phyloP scores from a whole-genome alignment of 2,888 invertebrate species.

The Drosophila ezoana region DNA sequence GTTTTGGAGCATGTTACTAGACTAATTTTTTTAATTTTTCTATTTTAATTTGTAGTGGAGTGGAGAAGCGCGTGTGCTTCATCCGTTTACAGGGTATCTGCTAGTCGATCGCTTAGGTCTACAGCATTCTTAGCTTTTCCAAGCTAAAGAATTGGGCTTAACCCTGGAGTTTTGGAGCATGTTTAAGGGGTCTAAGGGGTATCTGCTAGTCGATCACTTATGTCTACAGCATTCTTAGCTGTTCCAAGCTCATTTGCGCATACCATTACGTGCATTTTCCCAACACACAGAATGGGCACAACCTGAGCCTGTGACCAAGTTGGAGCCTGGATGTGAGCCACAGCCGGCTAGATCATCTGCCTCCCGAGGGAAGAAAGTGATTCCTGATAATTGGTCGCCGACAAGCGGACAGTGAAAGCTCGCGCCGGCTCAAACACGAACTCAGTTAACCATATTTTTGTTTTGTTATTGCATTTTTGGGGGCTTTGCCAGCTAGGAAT shows the following conservation, averaged over 20 bases:
- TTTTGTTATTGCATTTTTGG: not conserved
- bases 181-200: conserved; percentile 38
- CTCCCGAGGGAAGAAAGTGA: conserved; percentile 63
- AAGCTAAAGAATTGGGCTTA: no score
- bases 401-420: conserved; percentile 69
- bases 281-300: conserved; percentile 73
- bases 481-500: conserved; percentile 2
- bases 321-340: conserved; percentile 5
- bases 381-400: conserved; percentile 56
- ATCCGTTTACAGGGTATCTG: no score
- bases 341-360: conserved; percentile 46
- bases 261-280: conserved; percentile 62
- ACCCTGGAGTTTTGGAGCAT: no score
- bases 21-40: no score
- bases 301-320: conserved; percentile 36
- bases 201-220: conserved; percentile 20
- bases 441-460: conserved; percentile 20
- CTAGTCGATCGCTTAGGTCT: no score
- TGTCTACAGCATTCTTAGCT: not conserved
- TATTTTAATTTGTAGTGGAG: no score
- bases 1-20: no score
- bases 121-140: no score
- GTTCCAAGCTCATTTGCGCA: conserved; percentile 56
- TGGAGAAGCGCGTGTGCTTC: no score
- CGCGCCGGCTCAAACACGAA: conserved; percentile 54